Base-by-base conservation (phyloP, 2,888 invertebrate genomes). In the Leucoma salicis region DNA sequence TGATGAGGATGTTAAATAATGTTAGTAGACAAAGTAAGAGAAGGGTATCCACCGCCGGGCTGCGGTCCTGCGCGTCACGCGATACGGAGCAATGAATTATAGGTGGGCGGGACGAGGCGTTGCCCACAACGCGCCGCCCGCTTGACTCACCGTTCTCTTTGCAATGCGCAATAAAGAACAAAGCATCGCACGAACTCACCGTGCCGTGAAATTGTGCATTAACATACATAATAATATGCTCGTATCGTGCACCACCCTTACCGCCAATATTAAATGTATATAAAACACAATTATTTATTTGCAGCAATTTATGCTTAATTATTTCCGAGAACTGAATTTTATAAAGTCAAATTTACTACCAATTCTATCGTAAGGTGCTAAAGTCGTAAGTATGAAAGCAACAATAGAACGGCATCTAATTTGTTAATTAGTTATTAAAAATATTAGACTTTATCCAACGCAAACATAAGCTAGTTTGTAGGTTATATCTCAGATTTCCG, bases 181-280 rank as follows among this genome's bases (percentile, higher is more conserved):
- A 70, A 67, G 65, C 70, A 59, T 46, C 61, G 55, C 46, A 49
- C 52, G 53, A 56, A 57, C 54, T 41, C 58, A 57, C 42, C 44
- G 58, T 54, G 47, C 64, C 65, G 54, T 63, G 62, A 65, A 69
- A 72, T 61, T 59, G 39, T 42, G 50, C 59, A 70, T 69, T 70
- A 57, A 58, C 59, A 66, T 69, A 63, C 49, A 45, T 63, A 67
- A 69, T 70, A 53, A 59, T 42, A 54, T 43, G 51, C 49, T 61
- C 41, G 38, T 39, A 42, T 43, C 49, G 42, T 53, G 52, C 51
- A 42, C 48, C 58, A 27, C 61, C 53, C 52, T 60, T 41, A 35
- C 43, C 39, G 18, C 31, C 14, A 33, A 38, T 57, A 51, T 44
- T 42, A 50, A 46, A 42, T 53, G 39, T 50, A 27, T 43, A 43